Conservation (phyloP, 2,113 vertebrate species). For the Scomber colias region DNA sequence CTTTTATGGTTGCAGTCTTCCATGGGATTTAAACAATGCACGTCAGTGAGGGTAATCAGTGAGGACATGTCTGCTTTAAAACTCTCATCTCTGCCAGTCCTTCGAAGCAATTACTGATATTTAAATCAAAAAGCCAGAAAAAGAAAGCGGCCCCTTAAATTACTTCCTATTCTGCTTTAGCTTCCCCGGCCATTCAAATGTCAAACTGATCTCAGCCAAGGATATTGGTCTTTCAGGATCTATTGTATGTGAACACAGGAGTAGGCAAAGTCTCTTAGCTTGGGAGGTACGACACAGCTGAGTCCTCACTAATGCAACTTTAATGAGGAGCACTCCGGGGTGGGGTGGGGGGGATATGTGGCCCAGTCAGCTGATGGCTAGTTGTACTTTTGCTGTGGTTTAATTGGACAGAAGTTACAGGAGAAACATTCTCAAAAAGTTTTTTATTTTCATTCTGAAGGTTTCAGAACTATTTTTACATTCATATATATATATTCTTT, state of each 20-base stretch:
- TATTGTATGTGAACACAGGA: constrained; percentile 28
- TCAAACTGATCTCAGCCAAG: constrained; percentile 43
- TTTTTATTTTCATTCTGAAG: neutral
- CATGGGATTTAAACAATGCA: too few species aligned
- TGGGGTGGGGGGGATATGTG: constrained; percentile 8
- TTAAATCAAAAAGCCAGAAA: neutral
- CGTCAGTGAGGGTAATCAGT: too few species aligned
- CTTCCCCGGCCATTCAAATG: constrained; percentile 44
- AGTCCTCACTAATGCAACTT: constrained; percentile 58
- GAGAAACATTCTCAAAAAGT: neutral
- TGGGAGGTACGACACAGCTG: constrained; percentile 6
- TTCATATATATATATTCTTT: too few species aligned
- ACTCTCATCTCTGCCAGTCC: too few species aligned
- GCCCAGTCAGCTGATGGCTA: constrained; percentile 20
- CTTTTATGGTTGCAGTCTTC: too few species aligned
- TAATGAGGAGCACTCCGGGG: constrained; percentile 39
- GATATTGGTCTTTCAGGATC: constrained; percentile 29
- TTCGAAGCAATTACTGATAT: neutral
- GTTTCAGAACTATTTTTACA: neutral
- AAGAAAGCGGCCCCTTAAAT: constrained; percentile 29
- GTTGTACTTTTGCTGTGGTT: neutral
- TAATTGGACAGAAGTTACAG: neutral
- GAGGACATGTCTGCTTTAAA: too few species aligned
- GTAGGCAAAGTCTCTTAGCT: constrained; percentile 21
- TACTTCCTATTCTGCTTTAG: constrained; percentile 29